phyloP scores from a whole-genome alignment of 1,140 invertebrate genomes.

The Drosophila equinoxialis region DNA sequence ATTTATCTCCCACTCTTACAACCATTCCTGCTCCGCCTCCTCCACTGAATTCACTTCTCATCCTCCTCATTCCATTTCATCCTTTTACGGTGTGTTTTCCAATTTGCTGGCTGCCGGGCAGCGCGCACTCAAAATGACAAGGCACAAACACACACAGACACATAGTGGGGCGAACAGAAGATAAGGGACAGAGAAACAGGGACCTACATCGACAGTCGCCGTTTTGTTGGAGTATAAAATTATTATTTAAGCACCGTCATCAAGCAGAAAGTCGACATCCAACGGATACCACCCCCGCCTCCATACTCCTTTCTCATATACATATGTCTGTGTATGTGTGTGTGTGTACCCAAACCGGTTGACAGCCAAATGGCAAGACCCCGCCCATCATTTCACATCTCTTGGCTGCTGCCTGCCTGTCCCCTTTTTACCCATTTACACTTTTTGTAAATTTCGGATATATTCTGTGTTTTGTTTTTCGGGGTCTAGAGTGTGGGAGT shows the following conservation, averaged over 20 bases:
- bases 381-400: conserved; percentile 26
- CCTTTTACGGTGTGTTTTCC: conserved; percentile 52
- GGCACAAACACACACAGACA: conserved; percentile 55
- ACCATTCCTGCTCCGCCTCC: background rate
- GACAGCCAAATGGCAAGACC: conserved; percentile 46
- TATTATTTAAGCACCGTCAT: conserved; percentile 82
- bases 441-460: conserved; percentile 56
- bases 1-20: conserved; percentile 49
- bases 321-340: conserved; percentile 36
- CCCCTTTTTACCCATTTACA: conserved; percentile 60
- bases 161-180: conserved; percentile 4
- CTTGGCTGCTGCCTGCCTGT: background rate
- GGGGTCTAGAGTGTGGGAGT: conserved; percentile 14
- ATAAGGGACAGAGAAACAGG: conserved; percentile 32
- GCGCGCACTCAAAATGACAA: conserved; percentile 55
- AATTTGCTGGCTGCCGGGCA: conserved; percentile 67
- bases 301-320: conserved; percentile 38
- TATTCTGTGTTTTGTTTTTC: conserved; percentile 47
- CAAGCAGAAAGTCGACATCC: conserved; percentile 76
- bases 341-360: conserved; percentile 49
- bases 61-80: conserved; percentile 39
- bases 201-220: conserved; percentile 61
- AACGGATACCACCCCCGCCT: conserved; percentile 12
- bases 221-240: conserved; percentile 80
- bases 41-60: conserved; percentile 18